These are phyloP conservation scores for Lophotis ruficrista DNA, from an alignment of 2,113 vertebrate genomes.

Conservation along the genomic window DNA sequence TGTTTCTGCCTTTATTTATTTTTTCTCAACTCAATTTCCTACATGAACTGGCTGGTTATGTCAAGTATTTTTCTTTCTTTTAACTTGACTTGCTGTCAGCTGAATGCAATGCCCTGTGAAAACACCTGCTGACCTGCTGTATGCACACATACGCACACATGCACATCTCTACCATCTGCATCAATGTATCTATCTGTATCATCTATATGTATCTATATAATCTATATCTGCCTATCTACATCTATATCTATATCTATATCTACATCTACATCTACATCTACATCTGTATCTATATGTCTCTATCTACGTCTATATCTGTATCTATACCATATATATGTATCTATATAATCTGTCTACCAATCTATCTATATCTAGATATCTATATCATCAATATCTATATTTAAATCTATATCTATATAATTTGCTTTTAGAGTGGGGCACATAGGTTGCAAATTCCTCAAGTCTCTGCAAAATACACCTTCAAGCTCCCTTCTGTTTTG, in stretches of 20 bases:
- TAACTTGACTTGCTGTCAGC: constrained; percentile 21
- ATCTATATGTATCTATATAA: neutral
- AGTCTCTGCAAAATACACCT: neutral
- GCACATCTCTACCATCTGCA: neutral
- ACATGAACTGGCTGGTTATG: constrained; percentile 43
- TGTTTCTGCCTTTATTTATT: constrained; percentile 38
- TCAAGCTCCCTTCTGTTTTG: neutral
- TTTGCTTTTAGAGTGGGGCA: neutral
- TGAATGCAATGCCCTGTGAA: constrained; percentile 37
- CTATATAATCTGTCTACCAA: neutral
- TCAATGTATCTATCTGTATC: neutral
- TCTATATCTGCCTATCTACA: neutral
- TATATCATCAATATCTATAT: neutral
- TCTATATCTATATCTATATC: neutral
- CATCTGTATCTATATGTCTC: too few relatives aligned
- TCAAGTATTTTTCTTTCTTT: constrained; percentile 61
- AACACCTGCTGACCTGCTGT: constrained; percentile 63
- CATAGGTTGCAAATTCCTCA: neutral
- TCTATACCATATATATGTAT: neutral
- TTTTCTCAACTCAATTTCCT: constrained; percentile 40
- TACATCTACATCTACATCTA: neutral
- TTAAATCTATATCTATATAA: neutral
- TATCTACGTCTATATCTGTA: neutral
- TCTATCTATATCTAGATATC: neutral
- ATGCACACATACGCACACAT: neutral